Conservation (phyloP, 2,797 vertebrate species). For the Lutra lutra region DNA sequence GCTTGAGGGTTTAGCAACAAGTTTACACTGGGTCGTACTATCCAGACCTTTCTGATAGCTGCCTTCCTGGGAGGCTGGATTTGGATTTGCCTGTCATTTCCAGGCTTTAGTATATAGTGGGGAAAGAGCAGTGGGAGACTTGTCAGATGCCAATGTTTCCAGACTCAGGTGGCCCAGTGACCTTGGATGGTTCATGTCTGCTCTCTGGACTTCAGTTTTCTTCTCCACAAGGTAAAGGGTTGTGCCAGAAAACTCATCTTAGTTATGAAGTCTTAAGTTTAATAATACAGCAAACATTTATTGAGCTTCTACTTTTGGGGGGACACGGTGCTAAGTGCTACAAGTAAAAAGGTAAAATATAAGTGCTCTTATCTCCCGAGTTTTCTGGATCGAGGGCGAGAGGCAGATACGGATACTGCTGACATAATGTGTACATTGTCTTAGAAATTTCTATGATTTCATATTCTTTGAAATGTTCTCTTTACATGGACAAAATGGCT, state of each 20-base stretch:
- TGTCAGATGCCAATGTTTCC: background rate
- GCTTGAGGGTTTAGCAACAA: background rate
- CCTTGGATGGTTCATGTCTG: background rate
- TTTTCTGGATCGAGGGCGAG: background rate
- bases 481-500: background rate
- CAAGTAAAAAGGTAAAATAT: background rate
- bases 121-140: background rate
- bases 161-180: background rate
- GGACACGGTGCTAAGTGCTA: background rate
- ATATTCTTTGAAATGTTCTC: background rate
- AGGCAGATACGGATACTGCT: background rate
- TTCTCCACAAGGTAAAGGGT: background rate
- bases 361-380: background rate
- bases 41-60: conserved; percentile 36
- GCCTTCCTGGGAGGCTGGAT: background rate
- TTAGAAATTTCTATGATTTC: background rate
- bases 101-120: background rate
- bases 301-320: background rate
- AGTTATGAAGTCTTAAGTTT: background rate
- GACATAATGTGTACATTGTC: background rate
- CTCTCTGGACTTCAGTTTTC: background rate
- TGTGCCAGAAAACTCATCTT: background rate
- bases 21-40: background rate
- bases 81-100: conserved; percentile 21
- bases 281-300: conserved; percentile 4